Evolutionary conservation across 1,140 invertebrate genomes (phyloP).

Genomic region (Drosophila navojoa): DNA sequence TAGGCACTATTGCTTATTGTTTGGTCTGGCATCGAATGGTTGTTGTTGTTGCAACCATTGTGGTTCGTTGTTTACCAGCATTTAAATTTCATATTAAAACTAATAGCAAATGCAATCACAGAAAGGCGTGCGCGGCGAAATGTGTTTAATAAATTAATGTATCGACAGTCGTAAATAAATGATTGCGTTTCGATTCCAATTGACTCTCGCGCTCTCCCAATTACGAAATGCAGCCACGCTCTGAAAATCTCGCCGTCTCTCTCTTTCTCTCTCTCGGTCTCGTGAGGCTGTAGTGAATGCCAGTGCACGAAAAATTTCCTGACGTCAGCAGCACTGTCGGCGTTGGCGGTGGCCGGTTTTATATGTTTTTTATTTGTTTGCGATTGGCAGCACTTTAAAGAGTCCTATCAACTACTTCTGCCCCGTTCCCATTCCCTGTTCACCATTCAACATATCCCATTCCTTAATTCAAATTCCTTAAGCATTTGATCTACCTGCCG

Average conservation of each 20-base stretch:
- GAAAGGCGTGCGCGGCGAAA: slow-evolving; percentile 5
- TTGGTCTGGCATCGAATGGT: slow-evolving; percentile 24
- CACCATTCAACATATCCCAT: background rate
- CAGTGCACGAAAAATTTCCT: slow-evolving; percentile 60
- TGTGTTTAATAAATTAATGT: slow-evolving; percentile 37
- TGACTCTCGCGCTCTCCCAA: slow-evolving; percentile 56
- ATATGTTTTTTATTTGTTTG: slow-evolving; percentile 28
- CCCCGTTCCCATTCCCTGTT: slow-evolving; percentile 16
- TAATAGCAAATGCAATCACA: slow-evolving; percentile 43
- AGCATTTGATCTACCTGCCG: slow-evolving; percentile 38
- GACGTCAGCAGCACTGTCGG: slow-evolving; percentile 42
- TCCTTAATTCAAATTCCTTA: slow-evolving; percentile 25
- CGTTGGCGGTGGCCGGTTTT: slow-evolving; percentile 37
- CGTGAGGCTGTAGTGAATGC: slow-evolving; percentile 47
- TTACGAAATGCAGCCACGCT: slow-evolving; percentile 50
- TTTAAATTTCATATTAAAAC: slow-evolving; percentile 37
- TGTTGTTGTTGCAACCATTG: slow-evolving; percentile 23
- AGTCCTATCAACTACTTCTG: background rate
- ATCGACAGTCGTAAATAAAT: slow-evolving; percentile 42
- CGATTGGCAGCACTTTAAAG: slow-evolving; percentile 7
- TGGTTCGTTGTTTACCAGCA: slow-evolving; percentile 13
- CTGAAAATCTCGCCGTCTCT: slow-evolving; percentile 11
- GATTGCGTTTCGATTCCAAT: slow-evolving; percentile 66
- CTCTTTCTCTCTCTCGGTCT: background rate
- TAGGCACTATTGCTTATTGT: slow-evolving; percentile 47